Evolutionary conservation across 2,888 invertebrate species (phyloP).

Genomic region (Helobdella robusta): DNA sequence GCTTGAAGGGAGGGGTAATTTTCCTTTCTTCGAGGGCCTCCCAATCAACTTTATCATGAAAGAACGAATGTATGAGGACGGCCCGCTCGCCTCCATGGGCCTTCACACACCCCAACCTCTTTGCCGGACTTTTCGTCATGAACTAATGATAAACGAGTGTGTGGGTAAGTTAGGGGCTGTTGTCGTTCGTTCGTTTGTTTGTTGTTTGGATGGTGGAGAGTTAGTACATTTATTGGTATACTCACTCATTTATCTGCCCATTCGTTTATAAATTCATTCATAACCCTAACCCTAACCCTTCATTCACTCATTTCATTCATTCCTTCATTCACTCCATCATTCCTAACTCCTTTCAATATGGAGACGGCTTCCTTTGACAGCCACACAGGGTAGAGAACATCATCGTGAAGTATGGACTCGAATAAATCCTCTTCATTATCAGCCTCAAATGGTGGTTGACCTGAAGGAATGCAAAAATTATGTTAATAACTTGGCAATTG

Average conservation of each 20-base stretch:
- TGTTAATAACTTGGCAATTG: not conserved
- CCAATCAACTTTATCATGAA: conserved; percentile 80
- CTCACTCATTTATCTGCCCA: too few relatives aligned
- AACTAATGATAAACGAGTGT: conserved; percentile 56
- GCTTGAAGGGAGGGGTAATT: conserved; percentile 92
- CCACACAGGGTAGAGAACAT: conserved; percentile 96
- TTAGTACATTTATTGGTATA: too few relatives aligned
- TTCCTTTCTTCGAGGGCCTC: conserved; percentile 77
- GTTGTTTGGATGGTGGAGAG: too few relatives aligned
- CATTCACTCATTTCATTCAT: too few relatives aligned
- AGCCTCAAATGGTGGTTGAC: conserved; percentile 95
- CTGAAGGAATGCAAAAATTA: not conserved
- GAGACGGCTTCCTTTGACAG: conserved; percentile 78
- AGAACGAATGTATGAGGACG: conserved; percentile 66
- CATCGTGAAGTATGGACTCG: conserved; percentile 94
- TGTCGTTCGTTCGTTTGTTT: too few relatives aligned
- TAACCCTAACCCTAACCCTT: too few relatives aligned
- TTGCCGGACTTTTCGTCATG: conserved; percentile 92
- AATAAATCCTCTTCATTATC: conserved; percentile 99
- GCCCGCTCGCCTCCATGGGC: conserved; percentile 68
- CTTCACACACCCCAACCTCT: conserved; percentile 78
- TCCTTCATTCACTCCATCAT: too few relatives aligned
- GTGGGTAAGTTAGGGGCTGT: too few relatives aligned
- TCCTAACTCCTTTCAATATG: conserved; percentile 73
- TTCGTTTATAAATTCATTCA: too few relatives aligned